Percentiles rank a stretch among this genome's conserved stretches.
Conservation (phyloP, 2,888 invertebrate species). For the Caenorhabditis angaria region DNA sequence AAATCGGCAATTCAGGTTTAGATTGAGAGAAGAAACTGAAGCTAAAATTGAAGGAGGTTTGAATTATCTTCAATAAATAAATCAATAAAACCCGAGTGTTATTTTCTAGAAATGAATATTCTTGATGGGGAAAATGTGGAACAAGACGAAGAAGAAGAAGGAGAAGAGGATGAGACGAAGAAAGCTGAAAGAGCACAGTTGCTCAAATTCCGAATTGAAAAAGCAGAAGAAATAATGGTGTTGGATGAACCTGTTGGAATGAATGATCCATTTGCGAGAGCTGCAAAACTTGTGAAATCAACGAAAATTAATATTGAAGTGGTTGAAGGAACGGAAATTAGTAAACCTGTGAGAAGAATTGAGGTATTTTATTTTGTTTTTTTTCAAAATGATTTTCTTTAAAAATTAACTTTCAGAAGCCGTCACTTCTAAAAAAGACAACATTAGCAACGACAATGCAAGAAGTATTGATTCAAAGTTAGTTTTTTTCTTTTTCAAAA, state of each 20-base stretch:
- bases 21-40: constrained; percentile 46
- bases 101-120: background rate
- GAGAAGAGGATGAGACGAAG: constrained; percentile 31
- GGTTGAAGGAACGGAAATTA: background rate
- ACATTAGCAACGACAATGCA: constrained; percentile 26
- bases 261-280: constrained; percentile 37
- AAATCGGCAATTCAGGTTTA: constrained; percentile 59
- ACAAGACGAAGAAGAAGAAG: constrained; percentile 36
- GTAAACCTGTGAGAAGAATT: background rate
- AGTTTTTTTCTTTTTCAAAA: too few species aligned
- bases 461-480: constrained; percentile 19
- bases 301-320: constrained; percentile 1
- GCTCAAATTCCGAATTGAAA: constrained; percentile 33
- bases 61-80: too few species aligned
- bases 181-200: constrained; percentile 32
- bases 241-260: constrained; percentile 12
- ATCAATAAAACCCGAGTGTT: too few species aligned
- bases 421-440: constrained; percentile 28
- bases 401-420: too few species aligned
- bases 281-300: constrained; percentile 26
- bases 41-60: background rate
- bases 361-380: too few species aligned
- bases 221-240: constrained; percentile 20
- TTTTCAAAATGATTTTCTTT: too few species aligned
- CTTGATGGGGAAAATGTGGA: constrained; percentile 5